These are phyloP conservation scores for Pelmatolapia mariae DNA, from an alignment of 2,113 vertebrate genomes.

Conservation along the genomic window DNA sequence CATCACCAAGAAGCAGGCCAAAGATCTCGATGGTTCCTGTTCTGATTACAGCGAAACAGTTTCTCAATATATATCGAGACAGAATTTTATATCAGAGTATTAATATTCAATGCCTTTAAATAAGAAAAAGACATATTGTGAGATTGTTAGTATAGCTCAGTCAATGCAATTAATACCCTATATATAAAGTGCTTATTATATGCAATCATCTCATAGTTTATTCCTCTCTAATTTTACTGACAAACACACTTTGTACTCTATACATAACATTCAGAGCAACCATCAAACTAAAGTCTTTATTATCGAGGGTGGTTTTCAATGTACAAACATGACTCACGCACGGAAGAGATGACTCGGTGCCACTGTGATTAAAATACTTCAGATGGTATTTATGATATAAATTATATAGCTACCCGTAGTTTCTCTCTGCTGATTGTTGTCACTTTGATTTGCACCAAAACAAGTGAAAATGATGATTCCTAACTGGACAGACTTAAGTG, in stretches of 20 bases:
- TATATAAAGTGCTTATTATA: background rate
- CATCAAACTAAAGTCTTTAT: background rate
- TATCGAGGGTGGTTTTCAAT: background rate
- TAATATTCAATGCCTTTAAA: background rate
- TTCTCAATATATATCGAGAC: background rate
- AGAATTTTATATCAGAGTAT: background rate
- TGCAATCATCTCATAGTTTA: background rate
- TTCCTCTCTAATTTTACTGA: background rate
- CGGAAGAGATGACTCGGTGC: background rate
- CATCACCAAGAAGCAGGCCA: background rate
- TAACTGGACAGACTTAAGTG: background rate
- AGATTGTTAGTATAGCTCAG: background rate
- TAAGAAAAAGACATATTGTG: background rate
- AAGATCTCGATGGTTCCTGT: background rate
- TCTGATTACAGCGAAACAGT: background rate
- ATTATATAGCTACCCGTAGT: accelerated
- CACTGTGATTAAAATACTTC: background rate
- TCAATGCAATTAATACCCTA: background rate
- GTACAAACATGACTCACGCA: background rate
- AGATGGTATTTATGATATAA: background rate
- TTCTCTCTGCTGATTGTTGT: background rate
- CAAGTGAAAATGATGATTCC: background rate
- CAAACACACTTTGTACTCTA: background rate
- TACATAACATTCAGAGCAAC: background rate
- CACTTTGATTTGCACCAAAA: background rate